These are phyloP conservation scores for Callopanchax toddi DNA, from an alignment of 2,113 vertebrate species.

Conservation along the genomic window DNA sequence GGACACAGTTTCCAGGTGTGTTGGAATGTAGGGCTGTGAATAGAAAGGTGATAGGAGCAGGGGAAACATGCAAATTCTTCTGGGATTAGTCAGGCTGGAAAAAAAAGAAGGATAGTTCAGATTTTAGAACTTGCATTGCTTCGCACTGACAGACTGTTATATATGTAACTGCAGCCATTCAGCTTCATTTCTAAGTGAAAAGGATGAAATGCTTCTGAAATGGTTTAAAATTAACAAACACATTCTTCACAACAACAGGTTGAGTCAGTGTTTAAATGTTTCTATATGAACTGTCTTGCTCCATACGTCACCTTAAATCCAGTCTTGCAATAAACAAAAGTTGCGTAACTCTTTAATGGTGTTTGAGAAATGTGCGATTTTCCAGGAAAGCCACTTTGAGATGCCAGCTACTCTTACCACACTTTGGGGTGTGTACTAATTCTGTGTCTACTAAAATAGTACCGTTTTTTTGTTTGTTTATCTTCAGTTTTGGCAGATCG, in stretches of 20 bases:
- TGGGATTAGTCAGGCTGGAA: not conserved
- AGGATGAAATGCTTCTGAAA: constrained; percentile 7
- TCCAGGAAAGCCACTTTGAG: not conserved
- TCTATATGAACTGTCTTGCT: not conserved
- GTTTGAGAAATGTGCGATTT: not conserved
- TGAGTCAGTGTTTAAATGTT: not conserved
- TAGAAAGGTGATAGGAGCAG: constrained; percentile 10
- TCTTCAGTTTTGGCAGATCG: too few species aligned
- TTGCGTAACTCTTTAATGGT: not conserved
- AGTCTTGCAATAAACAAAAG: not conserved
- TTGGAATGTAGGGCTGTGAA: constrained; percentile 1
- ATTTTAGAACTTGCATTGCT: not conserved
- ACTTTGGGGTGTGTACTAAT: too few species aligned
- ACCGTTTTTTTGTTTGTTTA: too few species aligned
- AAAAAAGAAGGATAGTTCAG: not conserved
- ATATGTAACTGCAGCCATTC: not conserved
- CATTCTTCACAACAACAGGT: not conserved
- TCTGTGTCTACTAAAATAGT: not conserved
- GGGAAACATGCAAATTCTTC: not conserved
- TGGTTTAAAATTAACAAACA: not conserved
- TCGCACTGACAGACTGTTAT: not conserved
- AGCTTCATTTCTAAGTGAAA: not conserved
- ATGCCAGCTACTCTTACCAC: too few species aligned
- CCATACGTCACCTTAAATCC: not conserved
- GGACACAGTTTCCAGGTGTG: not conserved